Evolutionary conservation across 2,888 invertebrate species (phyloP).

Genomic region (Drosophila kuntzei): DNA sequence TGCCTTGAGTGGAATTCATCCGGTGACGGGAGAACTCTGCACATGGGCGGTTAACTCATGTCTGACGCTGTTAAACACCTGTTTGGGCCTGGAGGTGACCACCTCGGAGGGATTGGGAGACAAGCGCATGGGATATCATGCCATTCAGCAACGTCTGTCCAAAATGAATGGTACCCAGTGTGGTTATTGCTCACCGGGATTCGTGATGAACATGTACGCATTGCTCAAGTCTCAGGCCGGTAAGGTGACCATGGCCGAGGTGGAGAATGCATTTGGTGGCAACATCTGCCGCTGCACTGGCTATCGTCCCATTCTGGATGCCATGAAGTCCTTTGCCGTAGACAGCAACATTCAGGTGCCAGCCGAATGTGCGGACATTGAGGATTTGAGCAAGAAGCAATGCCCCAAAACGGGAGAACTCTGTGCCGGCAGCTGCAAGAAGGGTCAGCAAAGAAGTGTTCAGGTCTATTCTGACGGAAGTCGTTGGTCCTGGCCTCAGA

Average conservation of each 20-base stretch:
- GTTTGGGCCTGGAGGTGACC: conserved; percentile 89
- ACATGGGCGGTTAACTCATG: conserved; percentile 90
- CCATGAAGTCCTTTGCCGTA: conserved; percentile 90
- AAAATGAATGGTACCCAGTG: conserved; percentile 90
- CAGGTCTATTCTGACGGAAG: conserved; percentile 71
- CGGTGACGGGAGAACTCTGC: conserved; percentile 85
- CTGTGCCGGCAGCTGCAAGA: conserved; percentile 83
- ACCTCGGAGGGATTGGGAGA: conserved; percentile 91
- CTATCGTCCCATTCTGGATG: conserved; percentile 91
- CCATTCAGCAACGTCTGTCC: conserved; percentile 89
- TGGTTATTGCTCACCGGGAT: conserved; percentile 91
- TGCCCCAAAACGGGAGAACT: conserved; percentile 84
- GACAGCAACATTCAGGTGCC: conserved; percentile 86
- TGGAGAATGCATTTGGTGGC: conserved; percentile 91
- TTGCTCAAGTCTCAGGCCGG: conserved; percentile 86
- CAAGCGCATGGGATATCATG: conserved; percentile 88
- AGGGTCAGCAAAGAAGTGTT: conserved; percentile 26
- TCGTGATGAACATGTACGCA: conserved; percentile 91
- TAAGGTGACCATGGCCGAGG: conserved; percentile 87
- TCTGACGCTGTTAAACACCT: conserved; percentile 88
- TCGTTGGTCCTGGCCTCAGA: conserved; percentile 81
- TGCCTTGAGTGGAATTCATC: conserved; percentile 81
- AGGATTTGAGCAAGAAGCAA: conserved; percentile 84
- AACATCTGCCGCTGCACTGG: conserved; percentile 94
- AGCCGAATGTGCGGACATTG: conserved; percentile 86